Conservation (phyloP, 2,113 vertebrate genomes). For the Neoarius graeffei region DNA sequence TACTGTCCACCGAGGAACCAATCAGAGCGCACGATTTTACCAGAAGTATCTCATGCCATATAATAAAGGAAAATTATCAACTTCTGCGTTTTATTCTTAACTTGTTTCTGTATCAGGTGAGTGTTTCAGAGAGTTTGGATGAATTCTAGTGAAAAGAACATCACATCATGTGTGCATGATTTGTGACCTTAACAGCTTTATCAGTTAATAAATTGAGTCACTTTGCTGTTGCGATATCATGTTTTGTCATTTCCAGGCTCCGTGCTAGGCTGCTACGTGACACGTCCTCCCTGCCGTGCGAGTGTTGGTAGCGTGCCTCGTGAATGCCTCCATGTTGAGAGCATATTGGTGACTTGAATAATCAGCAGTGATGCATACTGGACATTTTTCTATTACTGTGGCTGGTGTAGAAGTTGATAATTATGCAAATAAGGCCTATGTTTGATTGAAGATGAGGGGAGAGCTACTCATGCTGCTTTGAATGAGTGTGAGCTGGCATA, state of each 20-base stretch:
- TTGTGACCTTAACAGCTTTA: not conserved
- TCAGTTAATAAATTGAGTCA: not conserved
- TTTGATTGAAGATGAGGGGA: slow-evolving; percentile 51
- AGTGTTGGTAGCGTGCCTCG: not conserved
- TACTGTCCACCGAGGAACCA: too few species aligned
- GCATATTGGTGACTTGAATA: slow-evolving; percentile 25
- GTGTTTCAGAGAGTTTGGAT: not conserved
- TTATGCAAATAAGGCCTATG: slow-evolving; percentile 46
- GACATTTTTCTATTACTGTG: not conserved
- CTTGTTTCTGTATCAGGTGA: not conserved
- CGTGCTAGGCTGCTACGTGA: not conserved
- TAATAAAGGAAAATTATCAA: not conserved
- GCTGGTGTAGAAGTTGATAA: slow-evolving; percentile 33
- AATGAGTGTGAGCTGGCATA: slow-evolving; percentile 54
- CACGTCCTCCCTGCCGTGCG: not conserved
- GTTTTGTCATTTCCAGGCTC: slow-evolving; percentile 23
- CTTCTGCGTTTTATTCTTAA: not conserved
- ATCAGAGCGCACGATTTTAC: too few species aligned
- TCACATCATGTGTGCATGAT: not conserved
- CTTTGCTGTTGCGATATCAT: not conserved
- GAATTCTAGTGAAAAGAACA: not conserved
- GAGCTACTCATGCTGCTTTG: slow-evolving; percentile 30
- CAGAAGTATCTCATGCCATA: too few species aligned
- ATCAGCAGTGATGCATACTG: slow-evolving; percentile 15
- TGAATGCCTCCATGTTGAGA: slow-evolving; percentile 11